Conservation (phyloP, 2,797 vertebrate species). For the Crax fasciolata region DNA sequence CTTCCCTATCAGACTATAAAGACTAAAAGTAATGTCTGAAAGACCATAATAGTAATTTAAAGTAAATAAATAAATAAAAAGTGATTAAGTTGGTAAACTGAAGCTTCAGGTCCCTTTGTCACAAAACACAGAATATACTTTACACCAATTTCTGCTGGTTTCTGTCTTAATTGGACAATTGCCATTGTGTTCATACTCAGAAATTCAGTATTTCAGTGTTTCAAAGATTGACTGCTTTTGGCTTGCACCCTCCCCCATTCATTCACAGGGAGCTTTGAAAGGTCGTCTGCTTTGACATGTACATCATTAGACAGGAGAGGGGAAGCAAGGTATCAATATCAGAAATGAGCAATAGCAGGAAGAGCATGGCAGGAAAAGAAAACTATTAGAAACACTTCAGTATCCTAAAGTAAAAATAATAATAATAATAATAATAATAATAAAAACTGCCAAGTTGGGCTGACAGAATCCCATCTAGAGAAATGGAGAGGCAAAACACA, state of each 20-base stretch:
- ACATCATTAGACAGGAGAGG: constrained; percentile 67
- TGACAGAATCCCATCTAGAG: constrained; percentile 5
- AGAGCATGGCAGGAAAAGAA: constrained; percentile 59
- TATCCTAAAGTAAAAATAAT: constrained; percentile 20
- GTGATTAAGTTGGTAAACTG: neutral
- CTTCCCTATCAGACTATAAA: neutral
- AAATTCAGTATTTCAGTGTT: constrained; percentile 25
- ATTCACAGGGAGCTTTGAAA: constrained; percentile 71
- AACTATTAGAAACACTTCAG: constrained; percentile 62
- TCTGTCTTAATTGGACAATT: constrained; percentile 68
- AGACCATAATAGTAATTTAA: neutral
- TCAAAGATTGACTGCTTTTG: constrained; percentile 71
- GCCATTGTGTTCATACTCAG: constrained; percentile 46
- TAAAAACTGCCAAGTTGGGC: neutral
- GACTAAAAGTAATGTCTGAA: neutral
- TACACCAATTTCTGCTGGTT: constrained; percentile 24
- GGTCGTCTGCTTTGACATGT: constrained; percentile 74
- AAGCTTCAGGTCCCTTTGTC: constrained; percentile 28
- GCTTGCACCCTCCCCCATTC: constrained; percentile 53
- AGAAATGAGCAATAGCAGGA: constrained; percentile 61
- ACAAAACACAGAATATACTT: constrained; percentile 14
- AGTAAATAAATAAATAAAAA: neutral
- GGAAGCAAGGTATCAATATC: constrained; percentile 72
- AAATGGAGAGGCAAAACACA: neutral
- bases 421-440: neutral